A percentile compares a stretch with the other conserved stretches of the same genome.
These are phyloP conservation scores for Oreamnos americanus DNA, from an alignment of 2,113 vertebrate species.

Conservation along the genomic window DNA sequence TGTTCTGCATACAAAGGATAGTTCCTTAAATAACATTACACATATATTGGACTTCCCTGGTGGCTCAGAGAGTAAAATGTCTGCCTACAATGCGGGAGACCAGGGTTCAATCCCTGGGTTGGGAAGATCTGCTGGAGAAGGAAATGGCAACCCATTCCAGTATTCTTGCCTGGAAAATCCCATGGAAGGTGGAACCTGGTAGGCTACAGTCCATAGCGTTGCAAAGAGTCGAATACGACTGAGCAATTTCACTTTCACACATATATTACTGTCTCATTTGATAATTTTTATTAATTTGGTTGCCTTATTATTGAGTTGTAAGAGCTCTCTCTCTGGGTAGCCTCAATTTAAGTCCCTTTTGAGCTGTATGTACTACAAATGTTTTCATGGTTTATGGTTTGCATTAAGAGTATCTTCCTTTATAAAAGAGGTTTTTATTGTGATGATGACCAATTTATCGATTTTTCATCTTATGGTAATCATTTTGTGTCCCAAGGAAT, in stretches of 20 bases:
- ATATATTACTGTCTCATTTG: not conserved
- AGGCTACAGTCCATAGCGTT: too few relatives aligned
- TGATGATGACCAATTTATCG: not conserved
- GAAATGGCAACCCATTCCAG: too few relatives aligned
- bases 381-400: not conserved
- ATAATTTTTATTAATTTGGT: not conserved
- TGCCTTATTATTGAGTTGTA: not conserved
- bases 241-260: not conserved
- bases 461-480: not conserved
- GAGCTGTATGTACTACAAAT: not conserved
- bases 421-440: not conserved
- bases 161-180: too few relatives aligned
- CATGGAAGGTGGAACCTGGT: too few relatives aligned
- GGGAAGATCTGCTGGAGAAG: too few relatives aligned
- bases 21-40: not conserved
- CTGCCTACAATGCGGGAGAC: too few relatives aligned
- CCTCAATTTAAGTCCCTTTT: not conserved
- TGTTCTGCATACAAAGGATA: not conserved
- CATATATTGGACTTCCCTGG: not conserved
- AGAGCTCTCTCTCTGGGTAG: not conserved
- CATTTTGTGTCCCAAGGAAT: not conserved
- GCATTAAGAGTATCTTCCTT: not conserved
- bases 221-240: too few relatives aligned
- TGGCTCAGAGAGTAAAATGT: too few relatives aligned
- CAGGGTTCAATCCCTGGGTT: rapidly evolving